These are phyloP conservation scores for Drosophila eohydei DNA, from an alignment of 2,888 invertebrate species.

Conservation along the genomic window DNA sequence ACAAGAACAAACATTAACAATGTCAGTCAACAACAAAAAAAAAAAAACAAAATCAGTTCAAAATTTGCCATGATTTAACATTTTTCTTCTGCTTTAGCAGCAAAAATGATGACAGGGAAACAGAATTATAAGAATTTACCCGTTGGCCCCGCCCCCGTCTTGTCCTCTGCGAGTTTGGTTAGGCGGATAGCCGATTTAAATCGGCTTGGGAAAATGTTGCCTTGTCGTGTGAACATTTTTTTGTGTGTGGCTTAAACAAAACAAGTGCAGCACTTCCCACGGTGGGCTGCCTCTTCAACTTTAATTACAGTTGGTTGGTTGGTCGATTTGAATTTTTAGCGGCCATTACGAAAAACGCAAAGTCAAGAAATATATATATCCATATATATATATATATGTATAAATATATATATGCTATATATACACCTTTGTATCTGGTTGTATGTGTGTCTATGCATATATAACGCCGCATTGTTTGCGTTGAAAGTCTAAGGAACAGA, in stretches of 20 bases:
- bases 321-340: constrained; percentile 65
- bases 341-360: constrained; percentile 64
- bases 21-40: constrained; percentile 10
- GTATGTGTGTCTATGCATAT: constrained; percentile 28
- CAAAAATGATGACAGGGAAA: constrained; percentile 6
- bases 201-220: constrained; percentile 73
- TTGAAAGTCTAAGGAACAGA: constrained; percentile 67
- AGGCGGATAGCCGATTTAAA: constrained; percentile 58
- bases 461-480: constrained; percentile 67
- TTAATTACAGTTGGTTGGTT: constrained; percentile 76
- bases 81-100: constrained; percentile 28
- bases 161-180: constrained; percentile 1
- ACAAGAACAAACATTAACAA: constrained; percentile 58
- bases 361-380: constrained; percentile 58
- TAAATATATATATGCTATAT: constrained; percentile 16
- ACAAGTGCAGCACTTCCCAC: constrained; percentile 77
- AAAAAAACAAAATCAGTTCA: constrained; percentile 12
- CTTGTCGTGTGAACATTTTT: constrained; percentile 66
- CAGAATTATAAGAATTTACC: background rate
- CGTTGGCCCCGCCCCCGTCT: background rate
- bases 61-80: constrained; percentile 53
- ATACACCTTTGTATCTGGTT: background rate
- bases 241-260: constrained; percentile 58
- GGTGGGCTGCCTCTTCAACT: constrained; percentile 67
- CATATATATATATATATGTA: constrained; percentile 36